phyloP scores from a whole-genome alignment of 2,797 vertebrate genomes.

The Moxostoma hubbsi region DNA sequence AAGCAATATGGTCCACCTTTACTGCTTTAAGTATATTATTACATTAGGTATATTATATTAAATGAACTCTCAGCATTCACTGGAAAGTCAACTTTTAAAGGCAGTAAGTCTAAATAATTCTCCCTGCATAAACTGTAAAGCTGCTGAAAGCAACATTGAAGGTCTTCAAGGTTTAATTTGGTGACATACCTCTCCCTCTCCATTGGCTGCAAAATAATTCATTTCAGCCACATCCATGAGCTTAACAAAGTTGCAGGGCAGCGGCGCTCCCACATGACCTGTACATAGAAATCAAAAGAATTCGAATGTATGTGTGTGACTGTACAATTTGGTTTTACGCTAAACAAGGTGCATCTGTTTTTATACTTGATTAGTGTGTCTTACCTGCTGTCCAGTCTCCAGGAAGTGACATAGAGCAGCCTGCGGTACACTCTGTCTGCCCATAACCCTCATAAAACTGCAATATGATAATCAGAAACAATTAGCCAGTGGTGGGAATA shows the following conservation, averaged over 20 bases:
- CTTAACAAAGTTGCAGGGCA: constrained; percentile 90
- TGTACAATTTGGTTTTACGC: neutral
- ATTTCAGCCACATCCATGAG: constrained; percentile 94
- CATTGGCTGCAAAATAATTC: constrained; percentile 91
- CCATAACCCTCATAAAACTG: constrained; percentile 99
- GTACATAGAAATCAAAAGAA: neutral
- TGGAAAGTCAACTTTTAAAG: too few relatives aligned
- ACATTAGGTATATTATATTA: too few relatives aligned
- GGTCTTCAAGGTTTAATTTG: neutral
- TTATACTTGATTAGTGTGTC: neutral
- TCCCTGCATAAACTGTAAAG: too few relatives aligned
- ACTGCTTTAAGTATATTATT: too few relatives aligned
- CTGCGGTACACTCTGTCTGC: constrained; percentile 96
- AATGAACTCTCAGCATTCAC: too few relatives aligned
- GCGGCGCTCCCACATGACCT: constrained; percentile 94
- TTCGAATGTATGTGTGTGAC: neutral
- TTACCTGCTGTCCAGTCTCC: constrained; percentile 97
- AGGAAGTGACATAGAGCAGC: constrained; percentile 87
- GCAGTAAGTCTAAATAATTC: too few relatives aligned
- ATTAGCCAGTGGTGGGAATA: neutral
- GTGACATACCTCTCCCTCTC: constrained; percentile 91
- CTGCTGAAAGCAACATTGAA: too few relatives aligned
- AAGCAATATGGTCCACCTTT: too few relatives aligned
- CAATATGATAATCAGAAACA: constrained; percentile 15
- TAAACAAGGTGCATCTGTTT: neutral